Base-by-base conservation (phyloP, 1,140 invertebrate genomes). In the Holotrichia oblita region DNA sequence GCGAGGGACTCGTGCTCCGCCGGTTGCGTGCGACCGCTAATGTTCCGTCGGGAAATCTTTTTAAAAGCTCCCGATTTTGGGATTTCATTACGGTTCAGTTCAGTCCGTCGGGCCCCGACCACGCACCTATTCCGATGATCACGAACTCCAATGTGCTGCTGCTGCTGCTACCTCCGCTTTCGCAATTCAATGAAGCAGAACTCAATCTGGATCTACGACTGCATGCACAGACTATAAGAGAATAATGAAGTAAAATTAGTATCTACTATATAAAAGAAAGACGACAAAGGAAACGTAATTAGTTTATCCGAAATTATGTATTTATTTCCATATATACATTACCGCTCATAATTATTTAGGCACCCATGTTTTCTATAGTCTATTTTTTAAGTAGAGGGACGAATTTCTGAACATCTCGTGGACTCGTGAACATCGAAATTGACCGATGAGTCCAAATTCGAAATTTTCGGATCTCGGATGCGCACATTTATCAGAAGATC, bases 21-120 rank as follows among this genome's bases (percentile, higher is more conserved):
- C 74, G 76, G 77, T 80, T 80, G 81, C 80, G 81, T 82, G 81
- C 78, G 72, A 55, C 79, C 59, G 76, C 77, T 78, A 75, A 75
- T 64, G 80, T 80, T 80, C 82, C 82, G 77, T 77, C 82, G 82
- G 82, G 82, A 83, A 83, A 83, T 83, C 81, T 82, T 79, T 77
- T 76, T 83, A 83, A 83, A 83, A 83, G 82, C 82, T 79, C 78
- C 79, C 80, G 82, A 83, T 83, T 83, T 83, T 79, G 78, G 81
- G 82, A 83, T 83, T 83, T 83, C 81, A 83, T 83, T 83, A 82
- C 77, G 80, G 69, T 77, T 69, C 61, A 69, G 61, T 69, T 24
- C 61, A 69, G 61, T 69, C 27, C 20, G 61, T 20, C 22, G 61
- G 61, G 8, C 22, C 7, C 22, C 61, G 22, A 69, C 61, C 61